A percentile compares a stretch with the other conserved stretches of the same genome.
Evolutionary conservation across 2,797 vertebrate genomes (phyloP).

Genomic region (Sebastes hubbsi): DNA sequence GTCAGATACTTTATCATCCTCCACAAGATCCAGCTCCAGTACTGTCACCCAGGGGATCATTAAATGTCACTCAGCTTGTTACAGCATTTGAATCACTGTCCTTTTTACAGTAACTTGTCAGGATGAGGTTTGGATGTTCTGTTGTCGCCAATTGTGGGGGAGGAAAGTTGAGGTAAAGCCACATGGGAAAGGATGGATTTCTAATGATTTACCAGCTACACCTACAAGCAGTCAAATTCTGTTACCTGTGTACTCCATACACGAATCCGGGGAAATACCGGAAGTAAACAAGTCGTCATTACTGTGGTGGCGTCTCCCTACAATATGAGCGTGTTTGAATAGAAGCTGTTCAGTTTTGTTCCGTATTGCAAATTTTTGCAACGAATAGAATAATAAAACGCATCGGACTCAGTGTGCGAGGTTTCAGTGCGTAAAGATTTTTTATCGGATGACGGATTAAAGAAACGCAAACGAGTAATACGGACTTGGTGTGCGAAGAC

Average conservation of each 20-base stretch:
- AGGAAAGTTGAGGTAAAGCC: background rate
- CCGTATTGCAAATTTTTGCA: accelerated
- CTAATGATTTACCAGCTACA: background rate
- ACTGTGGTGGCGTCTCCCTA: too few relatives aligned
- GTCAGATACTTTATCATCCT: slow-evolving; percentile 19
- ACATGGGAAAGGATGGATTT: slow-evolving; percentile 9
- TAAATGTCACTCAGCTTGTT: slow-evolving; percentile 17
- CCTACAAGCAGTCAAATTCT: background rate
- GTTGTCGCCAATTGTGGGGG: background rate
- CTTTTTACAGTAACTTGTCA: background rate
- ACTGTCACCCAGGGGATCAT: slow-evolving; percentile 5
- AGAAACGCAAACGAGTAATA: too few relatives aligned
- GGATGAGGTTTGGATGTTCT: background rate
- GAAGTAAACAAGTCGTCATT: too few relatives aligned
- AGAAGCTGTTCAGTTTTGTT: background rate
- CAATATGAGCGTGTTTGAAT: too few relatives aligned
- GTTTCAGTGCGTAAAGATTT: too few relatives aligned
- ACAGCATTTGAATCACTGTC: slow-evolving; percentile 11
- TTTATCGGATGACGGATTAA: too few relatives aligned
- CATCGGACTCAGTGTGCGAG: too few relatives aligned
- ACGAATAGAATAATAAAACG: too few relatives aligned
- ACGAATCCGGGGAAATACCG: too few relatives aligned
- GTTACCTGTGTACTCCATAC: background rate
- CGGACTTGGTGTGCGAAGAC: too few relatives aligned
- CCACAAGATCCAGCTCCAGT: slow-evolving; percentile 1